Base-by-base conservation (phyloP, 2,888 invertebrate species). In the Eupithecia subfuscata region DNA sequence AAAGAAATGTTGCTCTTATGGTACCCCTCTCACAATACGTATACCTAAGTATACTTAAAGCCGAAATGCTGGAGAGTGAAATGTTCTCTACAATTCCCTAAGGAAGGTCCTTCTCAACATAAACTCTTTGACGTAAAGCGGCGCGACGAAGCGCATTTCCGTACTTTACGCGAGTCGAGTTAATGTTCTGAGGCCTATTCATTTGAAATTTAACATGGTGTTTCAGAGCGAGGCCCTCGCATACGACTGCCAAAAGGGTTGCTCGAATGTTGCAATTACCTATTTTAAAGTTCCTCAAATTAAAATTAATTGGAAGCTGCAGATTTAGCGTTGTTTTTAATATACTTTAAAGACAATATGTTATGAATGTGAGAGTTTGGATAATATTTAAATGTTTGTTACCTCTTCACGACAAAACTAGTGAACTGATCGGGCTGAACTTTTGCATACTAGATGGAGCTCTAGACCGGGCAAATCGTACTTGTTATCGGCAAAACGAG, bases 131-230 rank as follows among this genome's bases (percentile, higher is more conserved):
- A 83, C 86, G 87, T 88, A 86, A 88, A 91, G 85, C 81, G 85
- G 84, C 82, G 89, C 90, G 91, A 84, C 82, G 85, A 84, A 87
- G 87, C 90, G 89, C 83, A 84, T 86, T 89, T 90, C 87, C 89
- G 84, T 88, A 88, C 89, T 89, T 89, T 84, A 84, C 86, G 82
- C 85, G 84, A 88, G 89, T 86, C 85, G 88, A 90, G 88, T 91
- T 88, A 91, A 91, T 88, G 87, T 87, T 89, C 89, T 87, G 80
- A 82, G 82, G 89, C 85, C 89, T 89, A 90, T 92, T 92, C 91
- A 91, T 91, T 92, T 88, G 88, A 87, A 91, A 92, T 90, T 88
- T 86, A 91, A 89, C 89, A 87, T 86, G 89, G 86, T 86, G 88
- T 88, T 88, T 78, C 84, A 81, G 87, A 87, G 86, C 88, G 84